Conservation (phyloP, 2,888 invertebrate species). For the Tigriopus californicus region DNA sequence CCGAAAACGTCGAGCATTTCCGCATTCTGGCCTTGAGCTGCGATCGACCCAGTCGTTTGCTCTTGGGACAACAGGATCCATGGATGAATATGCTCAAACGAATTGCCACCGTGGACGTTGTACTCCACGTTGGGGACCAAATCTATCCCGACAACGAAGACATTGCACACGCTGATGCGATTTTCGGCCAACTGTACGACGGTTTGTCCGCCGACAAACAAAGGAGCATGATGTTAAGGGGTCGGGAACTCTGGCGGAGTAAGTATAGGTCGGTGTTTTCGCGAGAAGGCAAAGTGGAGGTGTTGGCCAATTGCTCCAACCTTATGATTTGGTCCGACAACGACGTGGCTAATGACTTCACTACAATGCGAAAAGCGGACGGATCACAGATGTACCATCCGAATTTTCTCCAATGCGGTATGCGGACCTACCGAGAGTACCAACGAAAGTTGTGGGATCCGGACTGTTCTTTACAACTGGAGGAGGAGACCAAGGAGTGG, state of each 20-base stretch:
- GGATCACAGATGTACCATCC: constrained; percentile 2
- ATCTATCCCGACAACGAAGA: background rate
- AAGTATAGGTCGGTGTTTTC: background rate
- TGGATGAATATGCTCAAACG: background rate
- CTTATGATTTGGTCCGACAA: constrained; percentile 14
- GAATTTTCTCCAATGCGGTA: constrained; percentile 6
- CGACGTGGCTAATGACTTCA: constrained; percentile 12
- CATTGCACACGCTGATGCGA: background rate
- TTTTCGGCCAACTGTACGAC: background rate
- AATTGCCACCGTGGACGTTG: background rate
- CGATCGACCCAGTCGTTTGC: constrained; percentile 6
- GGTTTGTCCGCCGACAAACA: background rate
- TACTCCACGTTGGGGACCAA: constrained; percentile 7
- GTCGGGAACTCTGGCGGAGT: background rate
- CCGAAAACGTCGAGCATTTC: background rate
- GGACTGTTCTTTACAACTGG: background rate
- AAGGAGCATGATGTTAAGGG: background rate
- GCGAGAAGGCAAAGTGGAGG: background rate
- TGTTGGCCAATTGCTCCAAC: background rate
- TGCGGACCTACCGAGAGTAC: background rate
- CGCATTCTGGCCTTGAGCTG: constrained; percentile 10
- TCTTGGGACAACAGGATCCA: constrained; percentile 5
- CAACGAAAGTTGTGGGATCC: constrained; percentile 11
- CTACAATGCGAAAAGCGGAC: background rate
- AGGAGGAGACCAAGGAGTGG: background rate